phyloP scores from a whole-genome alignment of 2,888 invertebrate genomes.

The Dicycla oo region DNA sequence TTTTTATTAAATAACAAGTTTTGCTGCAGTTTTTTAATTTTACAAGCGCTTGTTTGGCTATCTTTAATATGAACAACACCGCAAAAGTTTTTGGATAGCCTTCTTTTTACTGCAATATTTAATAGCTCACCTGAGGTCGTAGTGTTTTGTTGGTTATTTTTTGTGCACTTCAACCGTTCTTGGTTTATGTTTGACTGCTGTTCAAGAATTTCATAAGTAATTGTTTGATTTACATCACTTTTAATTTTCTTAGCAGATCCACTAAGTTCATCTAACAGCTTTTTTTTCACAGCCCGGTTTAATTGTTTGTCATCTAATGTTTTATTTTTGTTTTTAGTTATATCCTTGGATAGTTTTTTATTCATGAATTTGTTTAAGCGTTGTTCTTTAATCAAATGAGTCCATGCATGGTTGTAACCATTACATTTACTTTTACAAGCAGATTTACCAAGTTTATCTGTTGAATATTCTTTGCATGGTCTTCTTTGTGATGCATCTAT shows the following conservation, averaged over 20 bases:
- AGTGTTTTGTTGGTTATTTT: background rate
- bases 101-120: background rate
- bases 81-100: background rate
- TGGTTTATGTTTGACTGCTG: background rate
- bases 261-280: background rate
- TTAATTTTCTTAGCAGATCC: background rate
- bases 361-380: background rate
- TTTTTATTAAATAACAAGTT: background rate
- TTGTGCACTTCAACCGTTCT: background rate
- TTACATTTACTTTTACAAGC: background rate
- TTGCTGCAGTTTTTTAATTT: slow-evolving; percentile 1
- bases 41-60: background rate
- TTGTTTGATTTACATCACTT: background rate
- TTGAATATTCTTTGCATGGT: background rate
- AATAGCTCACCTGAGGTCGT: background rate
- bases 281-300: background rate
- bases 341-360: background rate
- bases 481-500: background rate
- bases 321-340: background rate
- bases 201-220: background rate
- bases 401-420: background rate
- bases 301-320: background rate
- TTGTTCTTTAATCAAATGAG: background rate
- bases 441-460: background rate
- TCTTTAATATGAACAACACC: no score